Percentiles rank a stretch among this genome's conserved stretches.
These are phyloP conservation scores for Drosophila paranaensis DNA, from an alignment of 2,888 invertebrate genomes.

Conservation along the genomic window DNA sequence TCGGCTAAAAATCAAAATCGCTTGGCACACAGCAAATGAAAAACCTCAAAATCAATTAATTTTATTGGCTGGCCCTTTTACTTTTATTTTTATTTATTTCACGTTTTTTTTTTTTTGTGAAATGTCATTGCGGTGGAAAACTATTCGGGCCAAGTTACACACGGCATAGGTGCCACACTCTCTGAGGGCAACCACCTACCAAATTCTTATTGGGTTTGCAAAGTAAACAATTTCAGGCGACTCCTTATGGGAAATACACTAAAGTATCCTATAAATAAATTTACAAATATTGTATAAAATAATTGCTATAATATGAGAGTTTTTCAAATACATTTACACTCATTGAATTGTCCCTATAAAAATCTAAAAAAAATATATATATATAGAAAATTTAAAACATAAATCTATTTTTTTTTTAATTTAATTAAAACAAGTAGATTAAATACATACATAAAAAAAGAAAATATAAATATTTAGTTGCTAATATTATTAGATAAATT, in stretches of 20 bases:
- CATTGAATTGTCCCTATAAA: too few species aligned
- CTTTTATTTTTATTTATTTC: slow-evolving; percentile 12
- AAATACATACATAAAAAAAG: too few species aligned
- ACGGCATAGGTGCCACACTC: slow-evolving; percentile 5
- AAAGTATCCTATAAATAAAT: not conserved
- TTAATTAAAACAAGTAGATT: too few species aligned
- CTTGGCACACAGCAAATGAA: slow-evolving; percentile 31
- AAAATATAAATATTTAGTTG: too few species aligned
- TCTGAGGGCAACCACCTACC: slow-evolving; percentile 8
- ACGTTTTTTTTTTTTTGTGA: slow-evolving; percentile 28
- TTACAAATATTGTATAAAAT: too few species aligned
- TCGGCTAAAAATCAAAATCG: slow-evolving; percentile 51
- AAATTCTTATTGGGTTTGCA: not conserved
- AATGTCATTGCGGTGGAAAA: slow-evolving; percentile 69
- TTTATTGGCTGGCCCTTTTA: slow-evolving; percentile 61
- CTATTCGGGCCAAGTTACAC: slow-evolving; percentile 40
- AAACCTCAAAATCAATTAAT: slow-evolving; percentile 77
- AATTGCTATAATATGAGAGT: too few species aligned
- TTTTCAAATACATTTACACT: too few species aligned
- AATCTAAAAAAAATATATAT: too few species aligned
- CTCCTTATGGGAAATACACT: not conserved
- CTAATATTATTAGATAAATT: too few species aligned
- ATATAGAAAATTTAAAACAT: too few species aligned
- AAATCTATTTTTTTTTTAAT: too few species aligned
- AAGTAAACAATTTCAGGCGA: not conserved